Percentiles rank a stretch among this genome's conserved stretches.
phyloP scores from a whole-genome alignment of 2,888 invertebrate species.

The Ophioninae sp. region DNA sequence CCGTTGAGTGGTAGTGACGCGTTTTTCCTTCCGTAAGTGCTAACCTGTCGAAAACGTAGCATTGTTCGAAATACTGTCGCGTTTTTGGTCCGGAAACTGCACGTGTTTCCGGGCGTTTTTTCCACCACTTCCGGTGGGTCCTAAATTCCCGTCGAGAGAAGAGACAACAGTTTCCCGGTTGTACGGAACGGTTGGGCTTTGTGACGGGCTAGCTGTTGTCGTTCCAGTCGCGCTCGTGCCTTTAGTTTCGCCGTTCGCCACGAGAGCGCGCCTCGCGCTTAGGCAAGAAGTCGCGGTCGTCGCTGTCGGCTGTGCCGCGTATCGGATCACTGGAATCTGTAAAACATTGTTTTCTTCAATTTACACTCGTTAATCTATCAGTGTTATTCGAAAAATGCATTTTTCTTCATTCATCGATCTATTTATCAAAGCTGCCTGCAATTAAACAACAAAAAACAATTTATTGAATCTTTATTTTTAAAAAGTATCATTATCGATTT shows the following conservation, averaged over 20 bases:
- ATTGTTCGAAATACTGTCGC: constrained; percentile 42
- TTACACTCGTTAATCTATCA: neutral
- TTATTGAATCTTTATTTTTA: neutral
- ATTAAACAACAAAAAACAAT: neutral
- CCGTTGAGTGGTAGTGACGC: neutral
- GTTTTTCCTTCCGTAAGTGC: neutral
- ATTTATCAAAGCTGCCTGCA: no score
- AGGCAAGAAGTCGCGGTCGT: constrained; percentile 83
- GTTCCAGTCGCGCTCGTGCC: constrained; percentile 76
- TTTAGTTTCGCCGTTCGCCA: constrained; percentile 82
- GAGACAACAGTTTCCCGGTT: constrained; percentile 73
- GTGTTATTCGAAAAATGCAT: neutral
- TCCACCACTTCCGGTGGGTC: constrained; percentile 73
- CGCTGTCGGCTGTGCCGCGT: constrained; percentile 82
- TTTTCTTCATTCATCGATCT: no score
- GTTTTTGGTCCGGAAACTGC: constrained; percentile 84
- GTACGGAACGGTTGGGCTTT: constrained; percentile 81
- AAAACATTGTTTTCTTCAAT: neutral
- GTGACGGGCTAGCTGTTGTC: constrained; percentile 81
- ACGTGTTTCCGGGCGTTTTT: constrained; percentile 86
- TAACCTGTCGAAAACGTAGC: constrained; percentile 64
- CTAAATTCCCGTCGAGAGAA: constrained; percentile 73
- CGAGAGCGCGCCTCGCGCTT: constrained; percentile 75
- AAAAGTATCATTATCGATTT: neutral
- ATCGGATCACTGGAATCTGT: constrained; percentile 82